Percentiles rank a stretch among this genome's conserved stretches.
Evolutionary conservation across 2,888 invertebrate genomes (phyloP).

Genomic region (Sericinus montela): DNA sequence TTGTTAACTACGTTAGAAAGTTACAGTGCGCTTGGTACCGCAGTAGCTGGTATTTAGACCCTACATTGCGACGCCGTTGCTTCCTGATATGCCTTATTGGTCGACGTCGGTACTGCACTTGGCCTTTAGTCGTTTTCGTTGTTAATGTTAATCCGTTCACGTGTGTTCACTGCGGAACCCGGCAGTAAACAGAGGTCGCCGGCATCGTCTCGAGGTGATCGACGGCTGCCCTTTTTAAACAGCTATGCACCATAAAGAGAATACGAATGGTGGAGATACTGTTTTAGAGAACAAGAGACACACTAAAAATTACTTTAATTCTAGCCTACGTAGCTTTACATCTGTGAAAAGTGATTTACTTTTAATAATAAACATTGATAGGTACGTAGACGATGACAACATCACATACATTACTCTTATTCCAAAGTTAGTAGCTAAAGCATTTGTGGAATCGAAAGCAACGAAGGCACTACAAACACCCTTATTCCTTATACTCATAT

Average conservation of each 20-base stretch:
- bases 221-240: conserved; percentile 51
- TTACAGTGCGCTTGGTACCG: conserved; percentile 10
- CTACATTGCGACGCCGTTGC: conserved; percentile 1
- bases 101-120: conserved; percentile 28
- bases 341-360: too few species aligned
- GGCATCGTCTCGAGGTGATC: conserved; percentile 51
- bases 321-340: too few species aligned
- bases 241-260: conserved; percentile 46
- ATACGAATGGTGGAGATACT: conserved; percentile 30
- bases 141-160: conserved; percentile 44
- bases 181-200: conserved; percentile 56
- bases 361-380: too few species aligned
- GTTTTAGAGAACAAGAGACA: too few species aligned
- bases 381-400: too few species aligned
- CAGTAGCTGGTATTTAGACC: conserved; percentile 17
- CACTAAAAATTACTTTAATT: too few species aligned
- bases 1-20: conserved; percentile 17
- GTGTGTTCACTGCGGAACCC: conserved; percentile 40
- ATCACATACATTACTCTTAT: too few species aligned
- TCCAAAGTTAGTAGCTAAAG: too few species aligned
- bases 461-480: too few species aligned
- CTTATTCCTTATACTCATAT: too few species aligned
- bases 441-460: too few species aligned
- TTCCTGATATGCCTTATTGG: conserved; percentile 22
- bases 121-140: conserved; percentile 55